A percentile compares a stretch with the other conserved stretches of the same genome.
Conservation (phyloP, 2,888 invertebrate genomes). For the Rhogogaster chlorosoma region DNA sequence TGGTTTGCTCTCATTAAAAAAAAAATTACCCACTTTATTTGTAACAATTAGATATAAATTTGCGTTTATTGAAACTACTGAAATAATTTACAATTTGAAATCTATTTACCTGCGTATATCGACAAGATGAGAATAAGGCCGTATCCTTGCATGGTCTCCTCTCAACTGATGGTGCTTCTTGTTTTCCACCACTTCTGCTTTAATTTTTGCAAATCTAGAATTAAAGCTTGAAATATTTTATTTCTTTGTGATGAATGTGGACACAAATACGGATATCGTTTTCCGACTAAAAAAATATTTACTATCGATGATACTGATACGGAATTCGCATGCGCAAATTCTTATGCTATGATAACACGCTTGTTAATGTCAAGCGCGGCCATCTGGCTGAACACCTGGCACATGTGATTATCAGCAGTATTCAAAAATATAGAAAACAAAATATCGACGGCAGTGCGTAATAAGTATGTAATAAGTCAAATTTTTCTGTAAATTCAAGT, state of each 20-base stretch:
- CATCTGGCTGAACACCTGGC: not conserved
- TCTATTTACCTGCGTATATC: slow-evolving; percentile 21
- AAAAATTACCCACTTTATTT: not conserved
- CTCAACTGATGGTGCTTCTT: not conserved
- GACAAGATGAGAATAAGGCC: not conserved
- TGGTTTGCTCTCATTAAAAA: not conserved
- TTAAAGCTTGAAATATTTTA: not conserved
- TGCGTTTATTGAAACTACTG: not conserved
- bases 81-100: not conserved
- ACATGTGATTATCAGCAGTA: not conserved
- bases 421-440: not conserved
- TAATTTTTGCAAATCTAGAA: not conserved
- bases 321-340: not conserved
- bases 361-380: not conserved
- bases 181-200: not conserved
- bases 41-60: not conserved
- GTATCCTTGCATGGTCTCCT: not conserved
- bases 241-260: too few relatives aligned
- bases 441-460: too few relatives aligned
- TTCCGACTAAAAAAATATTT: not conserved
- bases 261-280: not conserved
- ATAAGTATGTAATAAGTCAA: too few relatives aligned
- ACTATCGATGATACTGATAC: not conserved
- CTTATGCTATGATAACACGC: not conserved
- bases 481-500: too few relatives aligned